phyloP scores from a whole-genome alignment of 2,113 vertebrate species.

The Calyptommatus sinebrachiatus region DNA sequence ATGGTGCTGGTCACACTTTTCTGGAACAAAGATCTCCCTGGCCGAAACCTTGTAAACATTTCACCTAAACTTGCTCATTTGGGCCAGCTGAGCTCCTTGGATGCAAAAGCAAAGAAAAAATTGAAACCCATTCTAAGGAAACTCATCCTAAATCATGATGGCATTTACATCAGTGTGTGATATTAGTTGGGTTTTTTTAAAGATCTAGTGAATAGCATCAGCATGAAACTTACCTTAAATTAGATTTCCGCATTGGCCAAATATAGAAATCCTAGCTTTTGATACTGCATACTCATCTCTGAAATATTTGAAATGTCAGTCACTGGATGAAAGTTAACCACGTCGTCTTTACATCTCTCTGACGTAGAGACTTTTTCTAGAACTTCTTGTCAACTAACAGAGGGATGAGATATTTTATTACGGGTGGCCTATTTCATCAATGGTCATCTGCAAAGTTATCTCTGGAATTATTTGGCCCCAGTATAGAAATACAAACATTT shows the following conservation, averaged over 20 bases:
- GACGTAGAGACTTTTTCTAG: slow-evolving; percentile 24
- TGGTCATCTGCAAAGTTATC: slow-evolving; percentile 6
- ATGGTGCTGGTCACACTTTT: slow-evolving; percentile 52
- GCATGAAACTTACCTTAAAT: slow-evolving; percentile 68
- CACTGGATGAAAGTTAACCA: slow-evolving; percentile 16
- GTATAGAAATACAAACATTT: slow-evolving; percentile 17
- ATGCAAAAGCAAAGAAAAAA: slow-evolving; percentile 40
- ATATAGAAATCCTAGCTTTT: slow-evolving; percentile 67
- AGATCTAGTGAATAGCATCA: slow-evolving; percentile 31
- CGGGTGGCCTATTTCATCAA: slow-evolving; percentile 38
- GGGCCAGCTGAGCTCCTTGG: slow-evolving; percentile 47
- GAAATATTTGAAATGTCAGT: slow-evolving; percentile 69
- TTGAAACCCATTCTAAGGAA: slow-evolving; percentile 46
- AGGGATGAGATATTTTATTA: background rate
- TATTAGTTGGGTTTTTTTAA: slow-evolving; percentile 46
- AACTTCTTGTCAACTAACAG: slow-evolving; percentile 13
- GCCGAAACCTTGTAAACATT: slow-evolving; percentile 51
- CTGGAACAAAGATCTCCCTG: slow-evolving; percentile 61
- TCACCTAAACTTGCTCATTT: slow-evolving; percentile 41
- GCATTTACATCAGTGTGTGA: slow-evolving; percentile 60
- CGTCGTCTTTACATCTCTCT: slow-evolving; percentile 44
- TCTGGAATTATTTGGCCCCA: background rate
- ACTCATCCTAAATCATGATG: slow-evolving; percentile 59
- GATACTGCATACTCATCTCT: slow-evolving; percentile 73
- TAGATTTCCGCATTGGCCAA: slow-evolving; percentile 59